Percentiles rank a stretch among this genome's conserved stretches.
These are phyloP conservation scores for Cheilosia variabilis DNA, from an alignment of 2,888 invertebrate genomes.

Conservation along the genomic window DNA sequence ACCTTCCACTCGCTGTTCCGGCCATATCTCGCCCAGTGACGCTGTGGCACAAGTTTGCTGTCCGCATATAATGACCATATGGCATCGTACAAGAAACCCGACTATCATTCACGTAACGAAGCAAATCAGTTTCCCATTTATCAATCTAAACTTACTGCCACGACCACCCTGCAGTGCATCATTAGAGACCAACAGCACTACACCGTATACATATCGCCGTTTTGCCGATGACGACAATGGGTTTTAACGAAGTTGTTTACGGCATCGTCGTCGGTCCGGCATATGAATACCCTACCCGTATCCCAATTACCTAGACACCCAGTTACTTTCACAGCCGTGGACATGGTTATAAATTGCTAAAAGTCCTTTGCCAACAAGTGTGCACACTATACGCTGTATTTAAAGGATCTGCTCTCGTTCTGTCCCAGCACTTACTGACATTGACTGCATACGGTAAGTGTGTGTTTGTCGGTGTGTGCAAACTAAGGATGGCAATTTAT, in stretches of 20 bases:
- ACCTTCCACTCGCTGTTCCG: too few relatives aligned
- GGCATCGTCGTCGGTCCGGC: slow-evolving; percentile 36
- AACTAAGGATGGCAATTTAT: slow-evolving; percentile 75
- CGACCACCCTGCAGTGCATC: slow-evolving; percentile 37
- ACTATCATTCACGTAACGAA: slow-evolving; percentile 33
- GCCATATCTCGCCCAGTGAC: too few relatives aligned
- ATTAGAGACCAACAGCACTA: slow-evolving; percentile 35
- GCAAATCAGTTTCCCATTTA: slow-evolving; percentile 66
- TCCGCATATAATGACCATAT: neutral
- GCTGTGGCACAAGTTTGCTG: neutral
- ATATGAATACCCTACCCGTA: slow-evolving; percentile 53
- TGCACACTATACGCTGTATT: slow-evolving; percentile 49
- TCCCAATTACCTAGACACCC: slow-evolving; percentile 64
- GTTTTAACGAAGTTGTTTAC: slow-evolving; percentile 54
- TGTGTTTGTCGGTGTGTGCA: slow-evolving; percentile 15
- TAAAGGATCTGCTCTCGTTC: slow-evolving; percentile 60
- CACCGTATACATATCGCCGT: neutral
- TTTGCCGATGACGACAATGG: slow-evolving; percentile 34
- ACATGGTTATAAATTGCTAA: slow-evolving; percentile 68
- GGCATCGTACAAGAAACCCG: slow-evolving; percentile 8
- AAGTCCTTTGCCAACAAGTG: slow-evolving; percentile 56
- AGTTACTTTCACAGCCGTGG: slow-evolving; percentile 46
- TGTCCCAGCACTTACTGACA: slow-evolving; percentile 21
- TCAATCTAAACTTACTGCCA: slow-evolving; percentile 52
- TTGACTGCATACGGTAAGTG: slow-evolving; percentile 12